phyloP scores from a whole-genome alignment of 2,113 vertebrate species.

The Hippocampus comes region DNA sequence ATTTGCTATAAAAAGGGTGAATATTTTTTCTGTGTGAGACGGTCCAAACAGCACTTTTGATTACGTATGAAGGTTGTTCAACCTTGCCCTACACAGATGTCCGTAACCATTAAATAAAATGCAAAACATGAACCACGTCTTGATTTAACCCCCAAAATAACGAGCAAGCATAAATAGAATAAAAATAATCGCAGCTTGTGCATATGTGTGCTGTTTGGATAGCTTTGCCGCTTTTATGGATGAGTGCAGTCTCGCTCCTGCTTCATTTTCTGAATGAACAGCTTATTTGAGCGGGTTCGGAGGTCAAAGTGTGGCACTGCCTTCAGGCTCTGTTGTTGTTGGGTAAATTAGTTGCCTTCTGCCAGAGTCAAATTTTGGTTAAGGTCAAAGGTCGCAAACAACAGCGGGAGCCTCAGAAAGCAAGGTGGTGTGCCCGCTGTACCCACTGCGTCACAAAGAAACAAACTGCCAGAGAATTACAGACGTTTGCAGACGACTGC shows the following conservation, averaged over 20 bases:
- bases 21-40: no score
- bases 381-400: constrained; percentile 70
- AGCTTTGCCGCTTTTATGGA: constrained; percentile 46
- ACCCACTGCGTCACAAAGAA: constrained; percentile 55
- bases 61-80: not conserved
- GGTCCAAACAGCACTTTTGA: no score
- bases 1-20: no score
- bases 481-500: not conserved
- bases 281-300: constrained; percentile 11
- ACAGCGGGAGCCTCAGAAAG: constrained; percentile 49
- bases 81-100: not conserved
- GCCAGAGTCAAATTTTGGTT: constrained; percentile 73
- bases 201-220: constrained; percentile 50
- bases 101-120: not conserved
- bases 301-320: constrained; percentile 41
- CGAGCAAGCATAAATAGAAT: constrained; percentile 39
- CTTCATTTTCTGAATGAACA: constrained; percentile 37
- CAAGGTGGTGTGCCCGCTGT: constrained; percentile 58
- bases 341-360: constrained; percentile 64
- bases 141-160: not conserved
- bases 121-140: not conserved
- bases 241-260: constrained; percentile 22
- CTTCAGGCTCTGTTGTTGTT: constrained; percentile 52
- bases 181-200: constrained; percentile 31
- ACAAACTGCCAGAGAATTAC: not conserved